A percentile compares a stretch with the other conserved stretches of the same genome.
Evolutionary conservation across 2,797 vertebrate species (phyloP).

Genomic region (Rhinoraja longicauda): DNA sequence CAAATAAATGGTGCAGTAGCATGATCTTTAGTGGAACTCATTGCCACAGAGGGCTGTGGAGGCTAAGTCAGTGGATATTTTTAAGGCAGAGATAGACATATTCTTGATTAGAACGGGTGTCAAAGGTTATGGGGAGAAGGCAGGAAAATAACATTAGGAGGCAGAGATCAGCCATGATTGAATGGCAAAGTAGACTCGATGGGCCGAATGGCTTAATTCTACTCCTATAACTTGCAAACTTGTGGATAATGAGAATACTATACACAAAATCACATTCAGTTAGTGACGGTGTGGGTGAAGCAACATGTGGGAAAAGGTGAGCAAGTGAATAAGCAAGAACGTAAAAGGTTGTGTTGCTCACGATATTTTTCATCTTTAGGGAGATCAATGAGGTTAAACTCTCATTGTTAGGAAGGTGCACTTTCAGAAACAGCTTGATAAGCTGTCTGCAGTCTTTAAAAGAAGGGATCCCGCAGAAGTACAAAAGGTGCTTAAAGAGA

Average conservation of each 20-base stretch:
- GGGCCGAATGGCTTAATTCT: no score
- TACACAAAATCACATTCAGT: not conserved
- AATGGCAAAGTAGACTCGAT: no score
- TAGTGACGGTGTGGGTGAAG: not conserved
- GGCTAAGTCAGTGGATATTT: no score
- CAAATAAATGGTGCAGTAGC: not conserved
- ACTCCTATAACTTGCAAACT: no score
- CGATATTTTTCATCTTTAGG: not conserved
- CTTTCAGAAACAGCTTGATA: not conserved
- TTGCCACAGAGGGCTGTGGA: no score
- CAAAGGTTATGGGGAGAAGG: no score
- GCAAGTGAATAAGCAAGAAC: not conserved
- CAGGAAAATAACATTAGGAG: no score
- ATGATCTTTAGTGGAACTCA: not conserved
- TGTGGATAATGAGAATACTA: no score
- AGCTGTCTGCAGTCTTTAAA: not conserved
- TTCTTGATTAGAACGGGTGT: no score
- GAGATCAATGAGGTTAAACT: not conserved
- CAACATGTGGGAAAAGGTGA: not conserved
- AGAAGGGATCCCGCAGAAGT: not conserved
- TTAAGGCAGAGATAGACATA: no score
- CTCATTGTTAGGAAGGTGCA: not conserved
- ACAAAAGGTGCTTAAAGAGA: not conserved
- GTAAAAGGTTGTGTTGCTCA: not conserved
- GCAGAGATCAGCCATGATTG: no score